Evolutionary conservation across 2,888 invertebrate species (phyloP), one percentile per base, ranked within the genome.

Genomic region (Agrenia bidenticulata): DNA sequence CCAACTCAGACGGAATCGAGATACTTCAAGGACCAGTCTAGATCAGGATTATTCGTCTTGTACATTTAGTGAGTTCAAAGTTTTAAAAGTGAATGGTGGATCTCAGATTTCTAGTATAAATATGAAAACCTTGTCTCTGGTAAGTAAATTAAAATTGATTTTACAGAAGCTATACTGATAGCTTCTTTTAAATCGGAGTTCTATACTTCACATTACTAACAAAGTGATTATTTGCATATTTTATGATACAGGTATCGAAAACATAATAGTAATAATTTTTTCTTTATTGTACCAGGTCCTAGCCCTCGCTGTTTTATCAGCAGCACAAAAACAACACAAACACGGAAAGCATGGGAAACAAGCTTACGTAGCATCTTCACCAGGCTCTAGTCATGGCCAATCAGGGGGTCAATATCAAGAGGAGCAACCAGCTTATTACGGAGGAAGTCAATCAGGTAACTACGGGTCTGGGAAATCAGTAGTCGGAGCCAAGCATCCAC

Each of bases 301-400:
- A n/a, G 64, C 64, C 50, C 64, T 66, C 26, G 69, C 61, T 24
- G 70, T 64, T 39, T 41, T 73, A 7, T 45, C 69, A 32, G 41
- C 61, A n/a, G 71, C 73, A 37, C 73, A 73, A 51, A 45, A 45
- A 19, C 61, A 69, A 4, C 51, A 56, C 37, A 67, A 67, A 51
- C 60, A 49, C 26, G 69, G 63, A 42, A 63, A 67, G 26, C 50
- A 61, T 51, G 24, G 2, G 4, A 60, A 60, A 59, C 58, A 61
- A 15, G 71, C 58, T 13, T 59, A 64, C 51, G 56, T 59, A 50
- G 63, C 64, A 13, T 24, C 45, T 15, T 62, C 69, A 19, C 64
- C 56, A 13, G 57, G 51, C 5, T 45, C 45, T 17, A 45, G 19
- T 45, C 45, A 45, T 17, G 15, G 15, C 15, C 45, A 45, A 39